A percentile compares a stretch with the other conserved stretches of the same genome.
These are phyloP conservation scores for Vollenhovia emeryi DNA, from an alignment of 1,140 invertebrate species.

Conservation along the genomic window DNA sequence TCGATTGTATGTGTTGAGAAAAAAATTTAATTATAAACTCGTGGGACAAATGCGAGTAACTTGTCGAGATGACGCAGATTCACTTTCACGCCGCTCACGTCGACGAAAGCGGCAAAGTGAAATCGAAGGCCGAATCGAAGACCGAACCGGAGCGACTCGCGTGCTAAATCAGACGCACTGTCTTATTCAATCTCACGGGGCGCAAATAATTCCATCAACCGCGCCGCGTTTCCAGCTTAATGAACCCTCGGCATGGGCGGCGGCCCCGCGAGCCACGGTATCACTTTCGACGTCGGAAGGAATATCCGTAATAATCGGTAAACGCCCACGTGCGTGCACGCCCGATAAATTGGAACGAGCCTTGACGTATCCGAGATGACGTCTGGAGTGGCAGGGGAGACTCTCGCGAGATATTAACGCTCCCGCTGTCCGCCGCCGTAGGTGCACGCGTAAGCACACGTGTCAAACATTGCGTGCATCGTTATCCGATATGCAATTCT, in stretches of 20 bases:
- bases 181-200: slow-evolving; percentile 61
- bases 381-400: slow-evolving; percentile 61
- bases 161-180: slow-evolving; percentile 36
- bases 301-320: slow-evolving; percentile 73
- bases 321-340: slow-evolving; percentile 37
- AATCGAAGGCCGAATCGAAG: not conserved
- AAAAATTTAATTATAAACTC: not conserved
- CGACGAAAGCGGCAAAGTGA: not conserved
- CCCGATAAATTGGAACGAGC: slow-evolving; percentile 68
- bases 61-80: not conserved
- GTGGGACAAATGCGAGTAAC: not conserved
- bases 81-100: not conserved
- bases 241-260: slow-evolving; percentile 44
- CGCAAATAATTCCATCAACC: slow-evolving; percentile 59
- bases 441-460: not conserved
- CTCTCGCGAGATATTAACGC: slow-evolving; percentile 11
- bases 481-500: slow-evolving; percentile 11
- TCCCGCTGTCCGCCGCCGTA: not conserved
- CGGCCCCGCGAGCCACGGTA: slow-evolving; percentile 24
- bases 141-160: not conserved
- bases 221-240: slow-evolving; percentile 54
- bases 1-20: not conserved
- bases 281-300: slow-evolving; percentile 57
- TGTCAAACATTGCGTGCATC: slow-evolving; percentile 29
- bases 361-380: slow-evolving; percentile 61